Percentiles rank a stretch among this genome's conserved stretches.
phyloP scores from a whole-genome alignment of 2,113 vertebrate genomes.

The Gallinago jamesoni region DNA sequence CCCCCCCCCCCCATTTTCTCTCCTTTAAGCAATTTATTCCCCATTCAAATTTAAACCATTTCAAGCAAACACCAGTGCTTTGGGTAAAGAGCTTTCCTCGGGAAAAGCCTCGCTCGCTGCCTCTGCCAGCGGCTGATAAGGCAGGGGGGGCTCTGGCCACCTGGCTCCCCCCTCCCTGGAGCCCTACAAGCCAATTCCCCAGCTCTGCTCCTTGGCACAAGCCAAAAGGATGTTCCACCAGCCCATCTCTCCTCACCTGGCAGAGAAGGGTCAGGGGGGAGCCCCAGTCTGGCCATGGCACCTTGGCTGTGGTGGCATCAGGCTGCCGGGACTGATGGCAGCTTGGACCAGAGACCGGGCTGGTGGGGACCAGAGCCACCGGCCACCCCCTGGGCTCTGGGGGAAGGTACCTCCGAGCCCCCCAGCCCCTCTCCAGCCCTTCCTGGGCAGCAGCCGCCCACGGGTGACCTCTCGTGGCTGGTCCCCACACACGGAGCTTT shows the following conservation, averaged over 20 bases:
- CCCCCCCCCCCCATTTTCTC: neutral
- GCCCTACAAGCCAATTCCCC: neutral
- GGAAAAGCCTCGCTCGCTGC: neutral
- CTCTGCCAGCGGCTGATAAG: neutral
- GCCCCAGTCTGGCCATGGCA: neutral
- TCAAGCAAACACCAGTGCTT: neutral
- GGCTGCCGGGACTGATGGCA: fast-evolving
- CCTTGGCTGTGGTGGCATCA: neutral
- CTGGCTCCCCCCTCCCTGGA: neutral
- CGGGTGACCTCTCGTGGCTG: constrained; percentile 23
- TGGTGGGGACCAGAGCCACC: neutral
- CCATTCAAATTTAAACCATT: neutral
- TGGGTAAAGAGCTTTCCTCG: neutral
- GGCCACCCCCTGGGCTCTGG: neutral
- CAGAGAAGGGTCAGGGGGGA: neutral
- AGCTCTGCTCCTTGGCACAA: neutral
- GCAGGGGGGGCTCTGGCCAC: fast-evolving
- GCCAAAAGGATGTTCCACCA: neutral
- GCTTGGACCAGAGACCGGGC: fast-evolving
- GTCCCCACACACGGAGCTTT: neutral
- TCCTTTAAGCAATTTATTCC: neutral
- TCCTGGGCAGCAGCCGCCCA: neutral
- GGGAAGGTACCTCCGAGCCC: neutral
- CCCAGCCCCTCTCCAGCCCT: neutral
- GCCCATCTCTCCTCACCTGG: fast-evolving